Percentiles rank a stretch among this genome's conserved stretches.
Evolutionary conservation across 2,888 invertebrate species (phyloP).

Genomic region (Toxonevra muliebris): DNA sequence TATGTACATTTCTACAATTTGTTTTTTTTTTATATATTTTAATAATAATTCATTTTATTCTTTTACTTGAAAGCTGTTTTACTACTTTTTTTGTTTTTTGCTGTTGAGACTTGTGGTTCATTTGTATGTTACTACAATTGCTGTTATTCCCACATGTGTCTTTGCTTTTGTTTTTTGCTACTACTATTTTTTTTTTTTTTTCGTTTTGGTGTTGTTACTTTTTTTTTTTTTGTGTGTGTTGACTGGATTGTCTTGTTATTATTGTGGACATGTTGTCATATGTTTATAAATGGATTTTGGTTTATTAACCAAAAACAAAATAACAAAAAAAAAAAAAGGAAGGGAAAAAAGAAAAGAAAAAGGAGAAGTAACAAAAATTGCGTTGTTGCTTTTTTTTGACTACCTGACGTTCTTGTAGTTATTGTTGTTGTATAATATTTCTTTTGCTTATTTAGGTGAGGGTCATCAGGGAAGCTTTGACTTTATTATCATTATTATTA

Average conservation of each 20-base stretch:
- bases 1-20: constrained; percentile 10
- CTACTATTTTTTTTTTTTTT: background rate
- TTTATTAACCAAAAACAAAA: constrained; percentile 2
- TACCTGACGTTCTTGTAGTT: background rate
- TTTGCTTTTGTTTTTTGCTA: background rate
- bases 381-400: constrained; percentile 27
- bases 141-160: constrained; percentile 27
- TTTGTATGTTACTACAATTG: constrained; percentile 26
- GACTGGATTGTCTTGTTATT: background rate
- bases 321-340: background rate
- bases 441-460: constrained; percentile 39
- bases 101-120: background rate
- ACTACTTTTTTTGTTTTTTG: constrained; percentile 1
- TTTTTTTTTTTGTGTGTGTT: background rate
- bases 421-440: constrained; percentile 15
- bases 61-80: constrained; percentile 5
- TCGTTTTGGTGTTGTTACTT: background rate
- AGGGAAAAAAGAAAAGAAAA: background rate
- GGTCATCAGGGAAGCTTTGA: constrained; percentile 39
- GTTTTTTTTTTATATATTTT: constrained; percentile 1
- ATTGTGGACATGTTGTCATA: background rate
- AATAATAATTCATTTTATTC: constrained; percentile 19
- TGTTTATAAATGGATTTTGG: constrained; percentile 11
- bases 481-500: constrained; percentile 7
- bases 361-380: constrained; percentile 8